Evolutionary conservation across 1,140 invertebrate species (phyloP), one percentile per base, ranked within the genome.

Genomic region (Drosophila grimshawi): DNA sequence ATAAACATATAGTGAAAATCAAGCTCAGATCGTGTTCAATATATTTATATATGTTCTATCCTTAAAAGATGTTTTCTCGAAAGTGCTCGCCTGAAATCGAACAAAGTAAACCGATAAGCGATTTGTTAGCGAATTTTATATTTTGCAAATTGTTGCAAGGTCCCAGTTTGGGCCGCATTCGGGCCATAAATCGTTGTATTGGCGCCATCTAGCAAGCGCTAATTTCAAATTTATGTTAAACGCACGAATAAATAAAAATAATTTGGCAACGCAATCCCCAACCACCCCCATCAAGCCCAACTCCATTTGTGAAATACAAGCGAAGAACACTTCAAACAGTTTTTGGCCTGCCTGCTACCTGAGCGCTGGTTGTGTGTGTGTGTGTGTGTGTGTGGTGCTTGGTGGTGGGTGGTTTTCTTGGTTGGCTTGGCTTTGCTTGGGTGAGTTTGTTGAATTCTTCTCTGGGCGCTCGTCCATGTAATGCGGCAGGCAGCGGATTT

Each of bases 191-290:
- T 67, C 63, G 63, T 73, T 32, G 32, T 48, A 68, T 3, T 65
- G 64, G 76, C 76, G 68, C 75, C 77, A 73, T 65, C 78, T 80
- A 76, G 67, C 64, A 62, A 49, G 57, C 69, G 82, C 55, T 71
- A 78, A 81, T 86, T 77, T 68, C 62, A 48, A 45, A 41, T 39
- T 67, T 39, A 27, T 66, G 73, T 68, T 86, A 68, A 78, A 86
- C 81, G 81, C 82, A 81, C 81, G 82, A 86, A 81, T 86, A 86
- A 86, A 86, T 86, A 86, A 78, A 86, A 78, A 86, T 86, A 86
- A 86, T 86, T 86, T 86, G 82, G 69, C 65, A 69, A 64, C 81
- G 59, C 52, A 29, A 29, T 32, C 30, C 19, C 19, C 19, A 53
- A 39, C 32, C 61, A 11, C 29, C 11, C 7, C 7, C 30, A 55